Base-by-base conservation (phyloP, 2,797 vertebrate genomes). In the Xenentodon cancila region DNA sequence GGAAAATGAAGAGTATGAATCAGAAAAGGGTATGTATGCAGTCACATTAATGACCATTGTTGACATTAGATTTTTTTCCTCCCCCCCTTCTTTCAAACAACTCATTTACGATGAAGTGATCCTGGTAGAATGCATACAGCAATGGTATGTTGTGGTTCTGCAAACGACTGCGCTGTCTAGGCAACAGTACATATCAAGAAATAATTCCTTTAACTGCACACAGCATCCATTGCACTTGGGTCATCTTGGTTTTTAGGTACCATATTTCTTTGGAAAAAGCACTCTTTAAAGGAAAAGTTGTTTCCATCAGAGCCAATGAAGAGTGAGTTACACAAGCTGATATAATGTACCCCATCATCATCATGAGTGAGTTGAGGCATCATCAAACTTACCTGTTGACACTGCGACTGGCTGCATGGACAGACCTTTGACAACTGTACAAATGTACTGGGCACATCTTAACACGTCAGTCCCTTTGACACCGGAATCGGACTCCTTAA, bases 11-110 rank as follows among this genome's bases (percentile, higher is more conserved):
- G 97, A 97, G 80, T 94, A 94, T 82, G 97, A 97, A 87, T 95
- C 94, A 80, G 96, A 97, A 87, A 98, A 96, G 95, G 98, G 98
- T 99, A 98, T 93, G 97, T 97, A 82, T 91, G 77, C 70, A 63
- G 44, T 54, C 51, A 43, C n/a, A 55, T 68, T 54, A 37, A 66
- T 37, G 65, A 59, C 53, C 17, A 9, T 9, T 11, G 6, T 42
- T 40, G n/a, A 19, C 15, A 18, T 25, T 3, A 30, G 30, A 50
- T 44, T 45, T 61, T 74, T 77, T 66, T 5, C 16, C 59, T 46
- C 43, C 53, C 17, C 20, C 37, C 67, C 81, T 71, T 58, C 3
- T 25, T 68, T 58, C 53, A 55, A n/a, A 40, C 76, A 67, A 65
- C 30, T 40, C 18, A 12, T 20, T 11, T 72, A 59, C 66, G 59